phyloP scores from a whole-genome alignment of 2,888 invertebrate genomes.

The Prosopocoilus inquinatus region DNA sequence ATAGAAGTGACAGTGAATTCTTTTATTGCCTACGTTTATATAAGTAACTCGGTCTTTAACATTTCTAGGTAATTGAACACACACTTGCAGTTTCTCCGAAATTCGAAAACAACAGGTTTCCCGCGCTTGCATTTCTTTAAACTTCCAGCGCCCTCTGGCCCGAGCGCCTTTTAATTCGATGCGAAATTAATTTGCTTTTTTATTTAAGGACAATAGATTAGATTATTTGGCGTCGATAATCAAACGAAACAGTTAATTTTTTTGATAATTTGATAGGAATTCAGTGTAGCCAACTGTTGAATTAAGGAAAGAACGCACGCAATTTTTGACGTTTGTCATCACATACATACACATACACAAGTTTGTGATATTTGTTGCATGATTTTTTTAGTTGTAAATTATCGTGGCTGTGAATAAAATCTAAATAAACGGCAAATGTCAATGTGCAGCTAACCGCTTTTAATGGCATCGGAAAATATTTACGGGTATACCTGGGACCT shows the following conservation, averaged over 20 bases:
- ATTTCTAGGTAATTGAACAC: too few relatives aligned
- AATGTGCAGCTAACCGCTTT: constrained; percentile 23
- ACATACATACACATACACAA: too few relatives aligned
- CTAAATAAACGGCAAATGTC: constrained; percentile 15
- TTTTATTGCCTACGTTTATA: too few relatives aligned
- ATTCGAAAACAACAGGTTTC: constrained; percentile 2
- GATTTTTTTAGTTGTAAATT: constrained; percentile 10
- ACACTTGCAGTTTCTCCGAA: too few relatives aligned
- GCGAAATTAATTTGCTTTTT: too few relatives aligned
- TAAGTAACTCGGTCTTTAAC: too few relatives aligned
- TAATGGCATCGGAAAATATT: constrained; percentile 50
- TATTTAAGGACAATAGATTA: too few relatives aligned
- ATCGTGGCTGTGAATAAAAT: constrained; percentile 19
- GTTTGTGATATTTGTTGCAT: not conserved
- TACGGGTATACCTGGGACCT: constrained; percentile 49
- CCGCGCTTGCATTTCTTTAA: constrained; percentile 2
- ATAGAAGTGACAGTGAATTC: not conserved
- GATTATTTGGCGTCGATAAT: too few relatives aligned
- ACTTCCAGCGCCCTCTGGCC: not conserved
- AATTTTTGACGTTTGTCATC: not conserved
- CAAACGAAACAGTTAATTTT: too few relatives aligned
- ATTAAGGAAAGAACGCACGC: not conserved
- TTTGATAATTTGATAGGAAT: too few relatives aligned
- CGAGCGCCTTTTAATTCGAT: too few relatives aligned
- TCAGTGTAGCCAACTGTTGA: too few relatives aligned